A percentile compares a stretch with the other conserved stretches of the same genome.
Evolutionary conservation across 2,113 vertebrate species (phyloP).

Genomic region (Myrmophylax atrothorax): DNA sequence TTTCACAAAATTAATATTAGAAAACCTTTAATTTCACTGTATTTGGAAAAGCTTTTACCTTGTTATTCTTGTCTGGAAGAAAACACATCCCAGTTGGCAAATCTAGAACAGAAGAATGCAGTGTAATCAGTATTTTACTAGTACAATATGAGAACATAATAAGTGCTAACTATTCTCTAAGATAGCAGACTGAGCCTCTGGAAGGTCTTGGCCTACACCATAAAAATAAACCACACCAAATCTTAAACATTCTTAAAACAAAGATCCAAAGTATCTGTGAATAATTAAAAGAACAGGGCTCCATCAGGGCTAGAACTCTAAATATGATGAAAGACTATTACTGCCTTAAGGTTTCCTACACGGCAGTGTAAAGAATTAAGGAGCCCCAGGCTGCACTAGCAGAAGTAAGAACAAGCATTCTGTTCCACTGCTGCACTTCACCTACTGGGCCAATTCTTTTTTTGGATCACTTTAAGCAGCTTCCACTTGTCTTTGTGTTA

Average conservation of each 20-base stretch:
- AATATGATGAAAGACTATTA: neutral
- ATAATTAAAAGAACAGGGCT: neutral
- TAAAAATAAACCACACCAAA: neutral
- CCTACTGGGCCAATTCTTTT: neutral
- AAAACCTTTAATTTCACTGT: neutral
- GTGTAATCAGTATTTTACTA: neutral
- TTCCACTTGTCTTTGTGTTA: neutral
- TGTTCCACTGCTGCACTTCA: neutral
- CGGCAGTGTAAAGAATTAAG: neutral
- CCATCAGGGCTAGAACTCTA: neutral
- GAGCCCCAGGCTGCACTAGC: neutral
- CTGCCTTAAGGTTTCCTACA: neutral
- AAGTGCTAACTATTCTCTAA: neutral
- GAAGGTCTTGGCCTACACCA: neutral
- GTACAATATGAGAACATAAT: neutral
- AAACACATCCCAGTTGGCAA: conserved; percentile 73
- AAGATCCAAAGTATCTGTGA: neutral
- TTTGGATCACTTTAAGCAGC: neutral
- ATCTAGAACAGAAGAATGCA: conserved; percentile 69
- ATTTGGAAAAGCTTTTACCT: conserved; percentile 61
- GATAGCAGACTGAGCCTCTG: neutral
- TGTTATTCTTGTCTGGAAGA: conserved; percentile 68
- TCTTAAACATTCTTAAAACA: neutral
- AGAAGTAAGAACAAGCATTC: neutral
- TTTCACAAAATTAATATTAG: neutral